Evolutionary conservation across 2,113 vertebrate species (phyloP), one percentile per base, ranked within the genome.

Genomic region (Pyrgilauda ruficollis): DNA sequence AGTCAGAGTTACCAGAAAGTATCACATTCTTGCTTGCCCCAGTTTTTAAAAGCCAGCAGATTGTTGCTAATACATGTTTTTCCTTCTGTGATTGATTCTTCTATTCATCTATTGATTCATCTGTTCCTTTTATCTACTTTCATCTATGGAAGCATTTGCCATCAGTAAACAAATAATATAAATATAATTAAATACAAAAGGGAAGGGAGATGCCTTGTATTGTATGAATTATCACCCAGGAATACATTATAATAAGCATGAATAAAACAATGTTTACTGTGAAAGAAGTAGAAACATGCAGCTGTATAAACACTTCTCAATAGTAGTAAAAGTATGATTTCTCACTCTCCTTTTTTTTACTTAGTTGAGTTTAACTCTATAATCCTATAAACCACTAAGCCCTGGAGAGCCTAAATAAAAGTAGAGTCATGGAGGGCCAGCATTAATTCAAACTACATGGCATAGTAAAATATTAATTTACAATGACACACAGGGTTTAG

Each of bases 121-220:
- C 80, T 93, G n/a, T 70, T 86, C 76, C 93, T 96, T 95, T 95
- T 86, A 95, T 97, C 91, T 94, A 4, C 73, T 90, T 95, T 97
- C 69, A 95, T 94, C 91, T 69, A 27, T 49, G 74, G 46, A 87
- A 91, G 74, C 33, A 84, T 58, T 87, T 95, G 70, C 81, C 75
- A 87, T 27, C 87, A 79, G 91, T 95, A 95, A 94, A 89, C 91
- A 93, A 94, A 86, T 84, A 94, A 74, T 77, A 70, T 23, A 86
- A 92, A 87, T 47, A 87, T 61, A 87, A 96, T 92, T 94, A 93
- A 81, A 87, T 50, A 72, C 87, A 91, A 91, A 87, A 76, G 35
- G 72, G 59, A 91, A 83, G 37, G 61, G 66, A 87, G 52, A 81
- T 82, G 83, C 53, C 9, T 56, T 55, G 33, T 46, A 49, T 56